phyloP scores from a whole-genome alignment of 2,797 vertebrate genomes.

The Eupleurogrammus muticus region DNA sequence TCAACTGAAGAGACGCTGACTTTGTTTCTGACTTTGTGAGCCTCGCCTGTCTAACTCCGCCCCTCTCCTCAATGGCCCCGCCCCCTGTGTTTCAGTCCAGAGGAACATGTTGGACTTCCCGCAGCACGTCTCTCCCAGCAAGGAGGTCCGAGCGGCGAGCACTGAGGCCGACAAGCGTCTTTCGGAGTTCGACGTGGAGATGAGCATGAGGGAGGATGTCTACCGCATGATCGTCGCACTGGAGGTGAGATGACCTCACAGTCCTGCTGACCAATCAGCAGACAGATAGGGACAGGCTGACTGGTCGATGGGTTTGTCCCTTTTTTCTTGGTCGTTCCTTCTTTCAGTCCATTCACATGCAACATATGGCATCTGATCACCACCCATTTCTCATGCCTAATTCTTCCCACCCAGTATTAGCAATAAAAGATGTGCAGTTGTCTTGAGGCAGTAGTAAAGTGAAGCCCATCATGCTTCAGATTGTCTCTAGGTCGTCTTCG shows the following conservation, averaged over 20 bases:
- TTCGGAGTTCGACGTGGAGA: conserved; percentile 97
- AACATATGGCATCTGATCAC: too few relatives aligned
- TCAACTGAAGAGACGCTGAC: background rate
- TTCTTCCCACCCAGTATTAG: too few relatives aligned
- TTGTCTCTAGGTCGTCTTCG: too few relatives aligned
- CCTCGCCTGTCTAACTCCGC: background rate
- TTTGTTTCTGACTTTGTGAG: background rate
- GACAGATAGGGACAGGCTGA: background rate
- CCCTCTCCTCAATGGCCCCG: background rate
- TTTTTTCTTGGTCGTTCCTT: too few relatives aligned
- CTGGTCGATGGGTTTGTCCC: too few relatives aligned
- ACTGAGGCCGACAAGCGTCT: conserved; percentile 94
- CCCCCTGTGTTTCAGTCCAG: conserved; percentile 81
- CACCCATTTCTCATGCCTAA: too few relatives aligned
- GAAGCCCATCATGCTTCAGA: too few relatives aligned
- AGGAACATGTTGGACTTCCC: conserved; percentile 96
- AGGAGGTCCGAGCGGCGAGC: conserved; percentile 90
- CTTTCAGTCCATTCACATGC: background rate
- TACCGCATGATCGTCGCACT: conserved; percentile 93
- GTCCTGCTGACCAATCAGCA: conserved; percentile 9
- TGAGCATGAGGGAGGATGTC: conserved; percentile 97
- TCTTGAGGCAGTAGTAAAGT: too few relatives aligned
- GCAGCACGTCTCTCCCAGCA: conserved; percentile 92
- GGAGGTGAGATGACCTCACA: conserved; percentile 81
- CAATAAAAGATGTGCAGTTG: too few relatives aligned